Evolutionary conservation across 2,888 invertebrate species (phyloP).

Genomic region (Chrysotoxum bicinctum): DNA sequence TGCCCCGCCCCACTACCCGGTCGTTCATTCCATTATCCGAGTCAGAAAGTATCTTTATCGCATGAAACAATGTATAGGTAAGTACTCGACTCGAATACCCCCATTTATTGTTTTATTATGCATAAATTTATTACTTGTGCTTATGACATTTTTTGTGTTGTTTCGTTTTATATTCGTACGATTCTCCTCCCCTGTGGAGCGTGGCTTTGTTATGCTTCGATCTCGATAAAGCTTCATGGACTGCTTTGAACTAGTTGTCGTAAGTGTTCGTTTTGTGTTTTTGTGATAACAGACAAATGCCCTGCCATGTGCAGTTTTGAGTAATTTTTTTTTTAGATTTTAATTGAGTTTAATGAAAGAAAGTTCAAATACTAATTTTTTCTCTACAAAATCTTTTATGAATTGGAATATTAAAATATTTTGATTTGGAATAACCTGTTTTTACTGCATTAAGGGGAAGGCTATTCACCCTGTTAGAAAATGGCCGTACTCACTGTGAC

Average conservation of each 20-base stretch:
- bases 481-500: too few relatives aligned
- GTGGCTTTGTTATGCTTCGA: conserved; percentile 22
- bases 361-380: conserved; percentile 8
- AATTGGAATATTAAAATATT: conserved; percentile 1
- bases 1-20: too few relatives aligned
- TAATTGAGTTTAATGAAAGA: conserved; percentile 37
- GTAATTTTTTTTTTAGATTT: conserved; percentile 11
- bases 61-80: neutral
- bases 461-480: neutral
- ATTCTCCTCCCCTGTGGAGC: conserved; percentile 19
- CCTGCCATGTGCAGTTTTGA: conserved; percentile 10
- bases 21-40: neutral
- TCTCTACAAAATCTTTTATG: neutral
- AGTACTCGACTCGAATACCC: conserved; percentile 3
- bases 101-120: conserved; percentile 51
- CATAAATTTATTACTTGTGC: conserved; percentile 51
- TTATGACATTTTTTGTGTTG: conserved; percentile 30
- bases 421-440: neutral
- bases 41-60: conserved; percentile 30
- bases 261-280: neutral
- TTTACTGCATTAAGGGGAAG: neutral
- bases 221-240: conserved; percentile 1
- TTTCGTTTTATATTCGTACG: neutral
- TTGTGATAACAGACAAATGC: conserved; percentile 6
- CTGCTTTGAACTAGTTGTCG: conserved; percentile 8